Percentiles rank a stretch among this genome's conserved stretches.
Conservation (phyloP, 2,888 invertebrate genomes). For the Galerucella calmariensis region DNA sequence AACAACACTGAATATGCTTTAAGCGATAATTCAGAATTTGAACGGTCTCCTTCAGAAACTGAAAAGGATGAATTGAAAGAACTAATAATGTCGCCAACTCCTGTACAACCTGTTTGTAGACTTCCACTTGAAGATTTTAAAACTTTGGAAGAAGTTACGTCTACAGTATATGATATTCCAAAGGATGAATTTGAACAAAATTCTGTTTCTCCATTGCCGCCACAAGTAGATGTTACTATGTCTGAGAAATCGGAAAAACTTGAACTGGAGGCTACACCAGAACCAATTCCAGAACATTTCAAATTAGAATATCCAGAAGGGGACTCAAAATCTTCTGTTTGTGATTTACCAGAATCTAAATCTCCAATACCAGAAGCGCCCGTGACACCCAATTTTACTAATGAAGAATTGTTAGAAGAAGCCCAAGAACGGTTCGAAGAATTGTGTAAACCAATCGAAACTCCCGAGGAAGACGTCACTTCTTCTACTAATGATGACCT, state of each 20-base stretch:
- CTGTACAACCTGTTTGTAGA: constrained; percentile 8
- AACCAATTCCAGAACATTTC: constrained; percentile 22
- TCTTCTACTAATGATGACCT: constrained; percentile 60
- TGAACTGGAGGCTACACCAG: neutral
- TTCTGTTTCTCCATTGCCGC: constrained; percentile 8
- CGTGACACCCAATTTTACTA: constrained; percentile 4
- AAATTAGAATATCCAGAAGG: constrained; percentile 31
- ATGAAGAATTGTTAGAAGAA: constrained; percentile 31
- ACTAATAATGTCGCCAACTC: neutral
- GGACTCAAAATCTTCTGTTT: constrained; percentile 36
- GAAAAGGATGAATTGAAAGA: neutral
- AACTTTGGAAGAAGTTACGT: constrained; percentile 25
- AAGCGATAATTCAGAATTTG: neutral
- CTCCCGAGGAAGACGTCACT: constrained; percentile 58
- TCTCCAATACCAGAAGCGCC: constrained; percentile 33
- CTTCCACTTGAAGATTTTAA: neutral
- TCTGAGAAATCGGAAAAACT: neutral
- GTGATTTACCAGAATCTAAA: constrained; percentile 35
- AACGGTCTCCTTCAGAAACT: neutral
- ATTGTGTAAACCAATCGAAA: constrained; percentile 40
- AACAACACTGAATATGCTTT: neutral
- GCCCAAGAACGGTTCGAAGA: constrained; percentile 43
- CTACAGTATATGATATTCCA: constrained; percentile 33
- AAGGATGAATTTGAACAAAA: constrained; percentile 12
- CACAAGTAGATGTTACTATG: neutral